phyloP scores from a whole-genome alignment of 2,888 invertebrate genomes.

The Eutolmus rufibarbis region DNA sequence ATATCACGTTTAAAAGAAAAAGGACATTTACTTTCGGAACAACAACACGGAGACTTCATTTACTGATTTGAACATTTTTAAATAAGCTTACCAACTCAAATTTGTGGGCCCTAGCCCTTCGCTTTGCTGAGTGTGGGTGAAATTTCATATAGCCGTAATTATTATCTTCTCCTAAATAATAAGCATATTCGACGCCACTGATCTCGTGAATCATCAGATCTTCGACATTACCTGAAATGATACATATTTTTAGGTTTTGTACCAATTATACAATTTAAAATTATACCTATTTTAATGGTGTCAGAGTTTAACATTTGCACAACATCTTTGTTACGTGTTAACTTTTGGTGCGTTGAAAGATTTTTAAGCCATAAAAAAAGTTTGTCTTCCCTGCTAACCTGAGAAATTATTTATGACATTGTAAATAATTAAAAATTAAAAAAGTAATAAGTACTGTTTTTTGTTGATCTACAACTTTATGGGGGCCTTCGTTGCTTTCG shows the following conservation, averaged over 20 bases:
- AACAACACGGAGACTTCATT: not conserved
- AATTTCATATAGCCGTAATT: conserved; percentile 41
- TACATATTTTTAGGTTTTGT: not conserved
- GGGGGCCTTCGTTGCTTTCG: not conserved
- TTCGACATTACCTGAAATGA: not conserved
- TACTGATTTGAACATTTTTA: not conserved
- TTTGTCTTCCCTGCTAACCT: not conserved
- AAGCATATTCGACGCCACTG: conserved; percentile 39
- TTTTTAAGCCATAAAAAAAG: conserved; percentile 25
- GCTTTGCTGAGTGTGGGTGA: conserved; percentile 1
- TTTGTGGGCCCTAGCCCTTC: not conserved
- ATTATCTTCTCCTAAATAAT: not conserved
- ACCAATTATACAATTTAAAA: not conserved
- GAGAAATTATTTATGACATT: not conserved
- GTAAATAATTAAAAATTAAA: not conserved
- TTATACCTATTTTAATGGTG: conserved; percentile 13
- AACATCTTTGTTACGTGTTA: not conserved
- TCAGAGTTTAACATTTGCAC: not conserved
- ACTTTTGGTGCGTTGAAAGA: not conserved
- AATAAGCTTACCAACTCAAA: conserved; percentile 19
- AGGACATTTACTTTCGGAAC: too few species aligned
- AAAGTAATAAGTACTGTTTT: too few species aligned
- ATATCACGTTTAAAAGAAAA: too few species aligned
- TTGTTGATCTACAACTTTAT: not conserved
- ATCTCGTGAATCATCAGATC: not conserved